Evolutionary conservation across 2,888 invertebrate species (phyloP).

Genomic region (Papilio elwesi): DNA sequence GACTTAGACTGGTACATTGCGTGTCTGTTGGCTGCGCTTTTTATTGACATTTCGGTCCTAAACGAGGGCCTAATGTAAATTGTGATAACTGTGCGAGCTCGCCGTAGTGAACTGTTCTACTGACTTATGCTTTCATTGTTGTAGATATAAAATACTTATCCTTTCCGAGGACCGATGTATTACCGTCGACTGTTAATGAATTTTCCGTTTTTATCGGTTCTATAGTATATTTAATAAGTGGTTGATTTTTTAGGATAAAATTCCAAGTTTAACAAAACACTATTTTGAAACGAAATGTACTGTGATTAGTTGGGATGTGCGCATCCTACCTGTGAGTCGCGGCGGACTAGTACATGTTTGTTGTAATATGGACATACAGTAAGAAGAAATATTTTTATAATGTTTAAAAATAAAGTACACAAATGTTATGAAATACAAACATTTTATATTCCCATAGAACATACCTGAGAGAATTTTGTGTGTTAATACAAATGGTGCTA

Average conservation of each 20-base stretch:
- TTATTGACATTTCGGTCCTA: slow-evolving; percentile 41
- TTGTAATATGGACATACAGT: slow-evolving; percentile 69
- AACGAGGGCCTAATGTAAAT: slow-evolving; percentile 49
- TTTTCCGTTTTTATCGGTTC: slow-evolving; percentile 73
- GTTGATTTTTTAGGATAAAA: slow-evolving; percentile 64
- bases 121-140: slow-evolving; percentile 72
- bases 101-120: slow-evolving; percentile 55
- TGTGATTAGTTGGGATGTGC: slow-evolving; percentile 67
- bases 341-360: slow-evolving; percentile 53
- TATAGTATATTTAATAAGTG: slow-evolving; percentile 77
- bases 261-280: slow-evolving; percentile 68
- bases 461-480: slow-evolving; percentile 60
- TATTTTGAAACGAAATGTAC: slow-evolving; percentile 77
- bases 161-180: slow-evolving; percentile 64
- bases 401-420: slow-evolving; percentile 79
- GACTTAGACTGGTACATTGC: slow-evolving; percentile 36
- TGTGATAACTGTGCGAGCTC: slow-evolving; percentile 52
- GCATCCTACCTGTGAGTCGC: slow-evolving; percentile 43
- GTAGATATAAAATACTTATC: slow-evolving; percentile 64
- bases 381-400: slow-evolving; percentile 82
- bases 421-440: slow-evolving; percentile 72
- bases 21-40: slow-evolving; percentile 48
- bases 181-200: slow-evolving; percentile 65
- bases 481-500: slow-evolving; percentile 78
- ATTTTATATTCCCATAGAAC: slow-evolving; percentile 72